A percentile compares a stretch with the other conserved stretches of the same genome.
Evolutionary conservation across 2,113 vertebrate genomes (phyloP).

Genomic region (Nanorana parkeri): DNA sequence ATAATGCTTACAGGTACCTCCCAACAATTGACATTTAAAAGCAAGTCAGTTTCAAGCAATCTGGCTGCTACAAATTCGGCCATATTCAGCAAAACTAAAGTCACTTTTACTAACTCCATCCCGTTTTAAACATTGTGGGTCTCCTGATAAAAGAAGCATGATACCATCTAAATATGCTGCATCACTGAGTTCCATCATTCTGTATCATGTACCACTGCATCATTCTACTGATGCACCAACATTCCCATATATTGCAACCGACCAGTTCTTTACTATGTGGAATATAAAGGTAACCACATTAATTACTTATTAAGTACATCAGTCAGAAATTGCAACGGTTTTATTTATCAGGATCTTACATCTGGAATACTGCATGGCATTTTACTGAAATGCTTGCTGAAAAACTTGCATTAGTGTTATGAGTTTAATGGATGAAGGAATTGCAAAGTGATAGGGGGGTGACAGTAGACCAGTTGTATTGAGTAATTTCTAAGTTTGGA

Average conservation of each 20-base stretch:
- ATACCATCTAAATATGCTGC: background rate
- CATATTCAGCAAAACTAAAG: no score
- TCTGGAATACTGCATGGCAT: background rate
- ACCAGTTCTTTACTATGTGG: background rate
- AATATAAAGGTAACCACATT: background rate
- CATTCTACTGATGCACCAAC: no score
- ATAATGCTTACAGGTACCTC: no score
- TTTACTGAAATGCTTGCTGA: background rate
- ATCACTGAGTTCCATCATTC: background rate
- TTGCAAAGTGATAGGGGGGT: no score
- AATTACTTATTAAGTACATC: background rate
- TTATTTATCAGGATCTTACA: background rate
- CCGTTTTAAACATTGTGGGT: no score
- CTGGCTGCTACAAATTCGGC: no score
- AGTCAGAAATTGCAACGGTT: background rate
- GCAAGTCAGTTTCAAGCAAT: no score
- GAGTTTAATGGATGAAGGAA: no score
- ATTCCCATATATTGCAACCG: background rate
- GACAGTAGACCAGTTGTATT: no score
- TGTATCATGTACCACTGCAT: background rate
- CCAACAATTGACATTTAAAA: no score
- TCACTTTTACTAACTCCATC: no score
- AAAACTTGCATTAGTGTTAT: constrained; percentile 2
- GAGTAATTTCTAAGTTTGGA: no score
- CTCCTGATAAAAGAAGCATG: background rate